Evolutionary conservation across 2,113 vertebrate species (phyloP).

Genomic region (Phaetusa simplex): DNA sequence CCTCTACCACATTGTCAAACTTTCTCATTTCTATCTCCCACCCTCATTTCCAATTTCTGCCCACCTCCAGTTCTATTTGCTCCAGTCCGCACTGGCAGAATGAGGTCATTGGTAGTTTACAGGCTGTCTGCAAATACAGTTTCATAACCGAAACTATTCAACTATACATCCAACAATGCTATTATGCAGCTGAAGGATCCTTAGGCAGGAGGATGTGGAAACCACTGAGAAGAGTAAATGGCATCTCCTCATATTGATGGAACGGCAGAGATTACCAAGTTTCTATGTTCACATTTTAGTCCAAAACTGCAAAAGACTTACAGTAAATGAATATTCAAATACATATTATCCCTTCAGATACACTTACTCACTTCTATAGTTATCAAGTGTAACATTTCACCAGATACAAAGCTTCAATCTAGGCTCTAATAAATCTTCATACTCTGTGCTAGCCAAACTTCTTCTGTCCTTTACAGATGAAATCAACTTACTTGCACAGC

Average conservation of each 20-base stretch:
- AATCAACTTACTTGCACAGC: slow-evolving; percentile 65
- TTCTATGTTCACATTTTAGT: slow-evolving; percentile 74
- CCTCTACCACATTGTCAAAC: neutral
- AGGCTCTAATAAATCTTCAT: slow-evolving; percentile 66
- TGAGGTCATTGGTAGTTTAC: neutral
- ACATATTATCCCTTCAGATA: slow-evolving; percentile 64
- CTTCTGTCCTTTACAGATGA: slow-evolving; percentile 62
- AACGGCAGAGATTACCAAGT: slow-evolving; percentile 42
- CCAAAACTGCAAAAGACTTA: slow-evolving; percentile 62
- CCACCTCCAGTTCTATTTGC: neutral
- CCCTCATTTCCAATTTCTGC: neutral
- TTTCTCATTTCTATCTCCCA: neutral
- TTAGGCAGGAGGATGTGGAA: slow-evolving; percentile 35
- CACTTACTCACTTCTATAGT: slow-evolving; percentile 40
- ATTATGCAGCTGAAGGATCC: slow-evolving; percentile 51
- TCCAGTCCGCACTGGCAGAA: slow-evolving; percentile 30
- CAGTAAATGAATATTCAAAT: slow-evolving; percentile 72
- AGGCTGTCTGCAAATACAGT: slow-evolving; percentile 18
- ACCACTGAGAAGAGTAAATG: slow-evolving; percentile 50
- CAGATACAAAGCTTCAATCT: slow-evolving; percentile 75
- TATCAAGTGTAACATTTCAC: slow-evolving; percentile 76
- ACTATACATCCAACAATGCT: neutral
- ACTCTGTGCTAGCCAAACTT: slow-evolving; percentile 62
- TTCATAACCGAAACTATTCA: slow-evolving; percentile 44
- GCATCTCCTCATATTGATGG: slow-evolving; percentile 28